phyloP scores from a whole-genome alignment of 2,113 vertebrate species.

The Agapornis roseicollis region DNA sequence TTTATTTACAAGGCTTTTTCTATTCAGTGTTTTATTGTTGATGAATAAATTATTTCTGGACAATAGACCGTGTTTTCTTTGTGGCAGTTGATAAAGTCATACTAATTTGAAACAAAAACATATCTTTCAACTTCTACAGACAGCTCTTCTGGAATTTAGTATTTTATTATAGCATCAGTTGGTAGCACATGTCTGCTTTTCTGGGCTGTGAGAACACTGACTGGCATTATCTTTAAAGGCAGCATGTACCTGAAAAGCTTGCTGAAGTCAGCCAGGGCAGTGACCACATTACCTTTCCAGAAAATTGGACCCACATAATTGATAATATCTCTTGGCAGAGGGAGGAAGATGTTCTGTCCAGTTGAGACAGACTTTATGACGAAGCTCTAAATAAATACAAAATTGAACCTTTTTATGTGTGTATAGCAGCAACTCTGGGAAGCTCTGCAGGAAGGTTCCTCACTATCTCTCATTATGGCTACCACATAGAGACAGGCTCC shows the following conservation, averaged over 20 bases:
- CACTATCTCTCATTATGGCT: accelerated
- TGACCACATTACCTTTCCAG: not conserved
- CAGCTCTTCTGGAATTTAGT: not conserved
- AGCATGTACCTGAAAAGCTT: not conserved
- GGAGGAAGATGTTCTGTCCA: not conserved
- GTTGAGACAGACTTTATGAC: not conserved
- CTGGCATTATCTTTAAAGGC: not conserved
- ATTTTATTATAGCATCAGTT: not conserved
- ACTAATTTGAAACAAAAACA: not conserved
- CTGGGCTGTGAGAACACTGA: not conserved
- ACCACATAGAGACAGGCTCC: not conserved
- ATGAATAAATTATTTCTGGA: constrained; percentile 83
- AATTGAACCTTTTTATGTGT: not conserved
- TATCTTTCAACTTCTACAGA: not conserved
- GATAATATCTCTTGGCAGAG: not conserved
- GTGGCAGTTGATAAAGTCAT: constrained; percentile 44
- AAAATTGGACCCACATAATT: not conserved
- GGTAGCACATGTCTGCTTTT: not conserved
- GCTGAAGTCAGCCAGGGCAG: not conserved
- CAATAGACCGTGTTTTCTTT: constrained; percentile 70
- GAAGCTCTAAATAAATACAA: not conserved
- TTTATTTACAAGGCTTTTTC: constrained; percentile 82
- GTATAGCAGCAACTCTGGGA: not conserved
- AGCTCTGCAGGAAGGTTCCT: not conserved
- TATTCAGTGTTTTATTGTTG: constrained; percentile 77